Evolutionary conservation across 1,140 invertebrate genomes (phyloP).

Genomic region (Drosophila ohnishii): DNA sequence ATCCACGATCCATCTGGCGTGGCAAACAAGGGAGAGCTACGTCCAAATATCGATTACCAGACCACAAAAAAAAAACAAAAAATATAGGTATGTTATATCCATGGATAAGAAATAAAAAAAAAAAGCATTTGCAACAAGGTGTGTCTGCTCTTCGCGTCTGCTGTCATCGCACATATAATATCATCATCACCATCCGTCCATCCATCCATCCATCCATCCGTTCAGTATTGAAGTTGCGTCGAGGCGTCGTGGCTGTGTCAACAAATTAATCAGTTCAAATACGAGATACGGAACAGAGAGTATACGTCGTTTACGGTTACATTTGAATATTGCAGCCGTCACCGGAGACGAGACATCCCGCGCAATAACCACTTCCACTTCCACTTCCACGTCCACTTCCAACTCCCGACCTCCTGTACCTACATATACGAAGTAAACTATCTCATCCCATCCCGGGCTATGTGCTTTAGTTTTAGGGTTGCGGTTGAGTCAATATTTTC

Average conservation of each 20-base stretch:
- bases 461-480: conserved; percentile 46
- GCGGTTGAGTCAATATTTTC: conserved; percentile 69
- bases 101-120: conserved; percentile 13
- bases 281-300: conserved; percentile 57
- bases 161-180: conserved; percentile 37
- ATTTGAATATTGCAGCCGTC: conserved; percentile 65
- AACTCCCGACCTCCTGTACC: conserved; percentile 33
- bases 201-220: conserved; percentile 7
- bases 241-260: conserved; percentile 57
- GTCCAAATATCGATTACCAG: conserved; percentile 59
- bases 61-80: not conserved
- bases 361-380: conserved; percentile 29
- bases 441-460: conserved; percentile 12
- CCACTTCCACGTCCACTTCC: conserved; percentile 19
- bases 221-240: conserved; percentile 29
- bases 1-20: conserved; percentile 27
- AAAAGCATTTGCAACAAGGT: conserved; percentile 56
- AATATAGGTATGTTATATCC: not conserved
- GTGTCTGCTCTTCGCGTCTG: conserved; percentile 47
- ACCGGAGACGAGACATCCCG: conserved; percentile 16
- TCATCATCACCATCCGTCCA: conserved; percentile 24
- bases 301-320: conserved; percentile 48
- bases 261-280: conserved; percentile 79
- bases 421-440: not conserved
- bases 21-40: conserved; percentile 45